Evolutionary conservation across 2,888 invertebrate genomes (phyloP), one percentile per base, ranked within the genome.

Genomic region (Trissonchulus sp.): DNA sequence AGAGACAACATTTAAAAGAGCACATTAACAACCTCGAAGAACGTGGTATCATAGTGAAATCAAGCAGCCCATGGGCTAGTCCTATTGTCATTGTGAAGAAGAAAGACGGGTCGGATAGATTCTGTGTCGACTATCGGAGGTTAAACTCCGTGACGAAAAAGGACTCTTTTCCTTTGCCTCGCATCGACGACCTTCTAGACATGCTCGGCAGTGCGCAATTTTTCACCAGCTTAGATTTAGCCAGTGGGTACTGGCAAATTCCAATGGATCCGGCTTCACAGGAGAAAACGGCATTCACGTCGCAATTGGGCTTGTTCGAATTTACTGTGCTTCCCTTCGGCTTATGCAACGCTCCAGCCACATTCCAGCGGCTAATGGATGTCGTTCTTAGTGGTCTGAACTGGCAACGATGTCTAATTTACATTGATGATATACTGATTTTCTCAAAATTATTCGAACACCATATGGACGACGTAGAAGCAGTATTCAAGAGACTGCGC

Each of bases 271-370:
- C 74, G 72, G 48, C 72, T n/a, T 76, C 76, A 31, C 75, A 75
- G 37, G n/a, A 48, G 8, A 76, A 78, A 30, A 77, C 78, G 30
- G 77, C 77, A n/a, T 78, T 78, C 37, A 63, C 62, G 1, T 74
- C 79, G 8, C 65, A 74, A n/a, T 8, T n/a, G 15, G 77, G 79
- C 1, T 76, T 78, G 30, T 79, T 65, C 34, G 75, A 80, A 38
- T 79, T 75, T 72, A 76, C 74, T 3, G 78, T 0, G 74, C 76
- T 1, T 77, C 75, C 31, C 75, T 76, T 34, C 76, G 76, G 30
- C 75, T 78, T 0, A 77, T 76, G n/a, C n/a, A n/a, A n/a, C n/a
- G n/a, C n/a, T n/a, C n/a, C n/a, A n/a, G n/a, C n/a, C n/a, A n/a
- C n/a, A 15, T 79, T 79, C 38, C 76, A 79, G 73, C 48, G 77